phyloP scores from a whole-genome alignment of 2,113 vertebrate species.

The Myotis davidii region DNA sequence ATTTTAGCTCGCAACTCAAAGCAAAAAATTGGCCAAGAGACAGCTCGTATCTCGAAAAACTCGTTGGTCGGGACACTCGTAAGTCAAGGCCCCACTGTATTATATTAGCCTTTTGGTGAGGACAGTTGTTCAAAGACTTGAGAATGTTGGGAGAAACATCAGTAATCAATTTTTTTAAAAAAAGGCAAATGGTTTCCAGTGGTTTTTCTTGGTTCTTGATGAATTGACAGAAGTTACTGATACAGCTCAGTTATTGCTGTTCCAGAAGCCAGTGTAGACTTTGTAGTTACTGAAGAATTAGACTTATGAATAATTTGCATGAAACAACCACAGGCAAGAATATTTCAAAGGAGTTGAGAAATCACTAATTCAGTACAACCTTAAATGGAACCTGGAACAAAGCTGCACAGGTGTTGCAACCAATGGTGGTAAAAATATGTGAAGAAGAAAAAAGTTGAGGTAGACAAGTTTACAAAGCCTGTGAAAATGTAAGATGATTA shows the following conservation, averaged over 20 bases:
- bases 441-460: background rate
- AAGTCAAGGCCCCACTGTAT: background rate
- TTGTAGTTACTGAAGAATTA: background rate
- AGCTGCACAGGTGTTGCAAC: background rate
- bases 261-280: background rate
- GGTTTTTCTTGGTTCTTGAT: constrained; percentile 4
- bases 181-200: background rate
- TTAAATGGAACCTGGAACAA: background rate
- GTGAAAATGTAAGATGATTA: background rate
- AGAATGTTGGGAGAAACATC: background rate
- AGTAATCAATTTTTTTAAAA: background rate
- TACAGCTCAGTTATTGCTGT: background rate
- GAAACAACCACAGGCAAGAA: background rate
- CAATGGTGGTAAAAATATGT: background rate
- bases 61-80: too few relatives aligned
- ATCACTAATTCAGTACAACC: background rate
- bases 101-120: background rate
- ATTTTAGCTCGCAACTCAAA: too few relatives aligned
- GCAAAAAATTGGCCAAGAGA: too few relatives aligned
- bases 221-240: background rate
- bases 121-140: background rate
- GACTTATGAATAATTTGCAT: background rate
- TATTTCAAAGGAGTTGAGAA: background rate
- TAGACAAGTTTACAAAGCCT: background rate
- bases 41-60: too few relatives aligned